Base-by-base conservation (phyloP, 2,797 vertebrate species). In the Urocyon cinereoargenteus region DNA sequence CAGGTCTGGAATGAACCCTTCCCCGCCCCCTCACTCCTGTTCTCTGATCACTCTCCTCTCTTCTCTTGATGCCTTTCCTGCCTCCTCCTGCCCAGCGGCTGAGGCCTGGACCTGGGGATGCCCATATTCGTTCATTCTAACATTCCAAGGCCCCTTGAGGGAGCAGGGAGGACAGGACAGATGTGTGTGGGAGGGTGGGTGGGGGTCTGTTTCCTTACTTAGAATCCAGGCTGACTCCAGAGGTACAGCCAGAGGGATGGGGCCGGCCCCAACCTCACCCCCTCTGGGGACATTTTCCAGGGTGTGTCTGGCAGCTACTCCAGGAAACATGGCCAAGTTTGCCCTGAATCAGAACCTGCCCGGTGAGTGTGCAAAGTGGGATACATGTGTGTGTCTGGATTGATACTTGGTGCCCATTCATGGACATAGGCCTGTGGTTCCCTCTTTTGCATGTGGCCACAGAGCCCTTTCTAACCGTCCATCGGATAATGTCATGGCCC, bases 321-420 rank as follows among this genome's bases (percentile, higher is more conserved):
- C 5, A 88, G 95, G 91, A 98, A 99, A 99, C 95, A 99, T 99
- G 99, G 99, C 99, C 97, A 99, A 99, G 97, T 99, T 99, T 0
- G 98, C 99, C 70, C 98, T 99, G 97, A 99, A 99, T 98, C 98
- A 99, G 96, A 99, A 99, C 96, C 98, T 99, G 92, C 99, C 99
- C 94, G 99, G 99, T 99, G 98, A 99, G 99, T 98, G 87, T 92
- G 53, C 75, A 90, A 49, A 87, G 94, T 26, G 78, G n/a, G 19
- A 26, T 45, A 36, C 1, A 0, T 13, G 53, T 64, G 28, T 83
- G 24, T 79, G 78, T 61, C 72, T 15, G 87, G 84, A 64, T n/a
- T 40, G 59, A 55, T 6, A 34, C 14, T 36, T 51, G 3, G n/a
- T 77, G 34, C 66, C 5, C 15, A 2, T 34, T 14, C 53, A 19